Base-by-base conservation (phyloP, 2,888 invertebrate genomes). In the Agrochola circellaris region DNA sequence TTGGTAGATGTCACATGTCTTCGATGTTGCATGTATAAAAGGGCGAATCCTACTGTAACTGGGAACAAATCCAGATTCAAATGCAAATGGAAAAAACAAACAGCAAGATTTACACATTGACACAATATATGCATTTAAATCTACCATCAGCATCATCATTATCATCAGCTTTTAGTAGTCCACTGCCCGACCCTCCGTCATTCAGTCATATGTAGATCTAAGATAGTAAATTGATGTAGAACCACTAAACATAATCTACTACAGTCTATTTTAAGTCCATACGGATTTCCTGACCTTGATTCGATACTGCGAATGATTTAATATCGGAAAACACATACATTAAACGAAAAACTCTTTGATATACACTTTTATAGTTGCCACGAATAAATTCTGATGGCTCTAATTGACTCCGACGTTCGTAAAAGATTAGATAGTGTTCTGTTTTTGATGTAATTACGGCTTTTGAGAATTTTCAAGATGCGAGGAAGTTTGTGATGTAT, bases 221-320 rank as follows among this genome's bases (percentile, higher is more conserved):
- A 20, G 8, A 51, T 51, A 9, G 51, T 23, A 51, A 51, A 51
- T 51, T 20, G 8, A 51, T 51, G 8, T 30, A 70, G 42, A 51
- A 38, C 45, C n/a, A 48, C 54, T 77, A 38, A 60, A 68, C 34
- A 38, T 34, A 65, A 62, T 75, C 54, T 58, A 77, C 62, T 66
- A 68, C 56, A 51, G n/a, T 78, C 69, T 80, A 84, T 78, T 75
- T 79, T 75, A 68, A 82, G 26, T 51, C 73, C 20, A 61, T 45
- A 77, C 91, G 90, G 90, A 90, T 90, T 86, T 91, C 90, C 89
- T 90, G 88, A 87, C 91, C 92, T 92, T 91, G 89, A 67, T 74
- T 23, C 72, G 8, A 58, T 56, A 73, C 73, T n/a, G 77, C 73
- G 82, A 84, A 87, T 88, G 87, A 83, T 82, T 82, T 86, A 81